A percentile compares a stretch with the other conserved stretches of the same genome.
phyloP scores from a whole-genome alignment of 2,888 invertebrate genomes.

The Molorchus minor region DNA sequence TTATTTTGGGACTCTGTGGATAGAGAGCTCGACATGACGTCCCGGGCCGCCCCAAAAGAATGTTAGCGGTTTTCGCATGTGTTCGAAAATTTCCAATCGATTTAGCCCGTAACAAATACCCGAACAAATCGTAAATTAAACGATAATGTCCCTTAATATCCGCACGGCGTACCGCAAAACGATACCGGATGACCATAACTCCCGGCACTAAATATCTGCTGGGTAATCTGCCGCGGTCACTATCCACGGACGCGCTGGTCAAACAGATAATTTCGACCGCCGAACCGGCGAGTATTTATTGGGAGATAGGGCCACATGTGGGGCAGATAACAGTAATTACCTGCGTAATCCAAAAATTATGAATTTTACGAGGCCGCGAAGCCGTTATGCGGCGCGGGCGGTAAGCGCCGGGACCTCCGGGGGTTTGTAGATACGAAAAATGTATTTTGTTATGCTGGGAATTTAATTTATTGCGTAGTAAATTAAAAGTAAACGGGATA shows the following conservation, averaged over 20 bases:
- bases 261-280: conserved; percentile 43
- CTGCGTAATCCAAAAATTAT: conserved; percentile 29
- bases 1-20: too few species aligned
- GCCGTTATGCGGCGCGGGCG: neutral
- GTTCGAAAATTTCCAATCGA: conserved; percentile 47
- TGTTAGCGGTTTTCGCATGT: conserved; percentile 1
- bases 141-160: conserved; percentile 48
- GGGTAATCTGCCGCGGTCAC: conserved; percentile 44
- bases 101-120: conserved; percentile 40
- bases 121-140: conserved; percentile 44
- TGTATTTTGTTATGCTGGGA: too few species aligned
- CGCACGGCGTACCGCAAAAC: conserved; percentile 46
- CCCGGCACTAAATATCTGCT: conserved; percentile 52
- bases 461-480: too few species aligned
- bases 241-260: conserved; percentile 33
- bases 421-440: too few species aligned
- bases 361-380: conserved; percentile 17
- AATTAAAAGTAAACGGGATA: too few species aligned
- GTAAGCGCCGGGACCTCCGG: too few species aligned
- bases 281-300: conserved; percentile 36
- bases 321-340: conserved; percentile 34
- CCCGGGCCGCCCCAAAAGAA: too few species aligned
- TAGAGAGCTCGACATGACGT: too few species aligned
- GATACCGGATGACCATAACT: conserved; percentile 56
- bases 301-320: conserved; percentile 26